phyloP scores from a whole-genome alignment of 1,140 invertebrate species.

The Phymastichus coffea region DNA sequence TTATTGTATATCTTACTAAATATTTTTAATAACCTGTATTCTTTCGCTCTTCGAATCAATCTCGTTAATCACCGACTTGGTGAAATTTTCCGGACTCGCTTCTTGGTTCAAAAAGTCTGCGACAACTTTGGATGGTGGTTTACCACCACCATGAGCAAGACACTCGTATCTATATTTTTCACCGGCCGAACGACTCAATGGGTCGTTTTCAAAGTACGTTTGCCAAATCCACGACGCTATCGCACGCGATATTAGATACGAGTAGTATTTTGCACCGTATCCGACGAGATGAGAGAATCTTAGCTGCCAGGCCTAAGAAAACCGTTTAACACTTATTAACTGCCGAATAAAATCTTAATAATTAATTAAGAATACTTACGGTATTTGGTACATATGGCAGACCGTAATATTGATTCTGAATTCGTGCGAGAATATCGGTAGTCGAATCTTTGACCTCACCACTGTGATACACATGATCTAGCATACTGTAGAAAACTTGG shows the following conservation, averaged over 20 bases:
- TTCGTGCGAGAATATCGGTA: conserved; percentile 76
- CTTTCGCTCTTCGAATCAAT: conserved; percentile 57
- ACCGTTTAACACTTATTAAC: conserved; percentile 21
- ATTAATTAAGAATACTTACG: conserved; percentile 56
- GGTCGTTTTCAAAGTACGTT: conserved; percentile 79
- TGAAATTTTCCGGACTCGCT: conserved; percentile 63
- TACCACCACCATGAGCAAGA: conserved; percentile 85
- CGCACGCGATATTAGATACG: conserved; percentile 92
- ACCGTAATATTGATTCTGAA: conserved; percentile 83
- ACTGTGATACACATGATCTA: conserved; percentile 90
- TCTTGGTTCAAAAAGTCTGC: conserved; percentile 71
- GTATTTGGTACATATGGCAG: conserved; percentile 86
- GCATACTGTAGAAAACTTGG: conserved; percentile 69
- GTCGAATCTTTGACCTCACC: conserved; percentile 60
- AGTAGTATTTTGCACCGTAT: conserved; percentile 98
- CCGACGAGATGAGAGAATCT: conserved; percentile 95
- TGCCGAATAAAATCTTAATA: neutral
- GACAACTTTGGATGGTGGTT: conserved; percentile 72
- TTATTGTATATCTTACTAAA: too few species aligned
- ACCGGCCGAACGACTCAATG: conserved; percentile 75
- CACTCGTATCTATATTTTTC: conserved; percentile 76
- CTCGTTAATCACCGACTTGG: conserved; percentile 61
- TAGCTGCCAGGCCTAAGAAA: conserved; percentile 85
- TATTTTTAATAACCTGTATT: conserved; percentile 28
- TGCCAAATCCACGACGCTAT: conserved; percentile 94